phyloP scores from a whole-genome alignment of 2,888 invertebrate genomes.

The Stenchaetothrips biformis region DNA sequence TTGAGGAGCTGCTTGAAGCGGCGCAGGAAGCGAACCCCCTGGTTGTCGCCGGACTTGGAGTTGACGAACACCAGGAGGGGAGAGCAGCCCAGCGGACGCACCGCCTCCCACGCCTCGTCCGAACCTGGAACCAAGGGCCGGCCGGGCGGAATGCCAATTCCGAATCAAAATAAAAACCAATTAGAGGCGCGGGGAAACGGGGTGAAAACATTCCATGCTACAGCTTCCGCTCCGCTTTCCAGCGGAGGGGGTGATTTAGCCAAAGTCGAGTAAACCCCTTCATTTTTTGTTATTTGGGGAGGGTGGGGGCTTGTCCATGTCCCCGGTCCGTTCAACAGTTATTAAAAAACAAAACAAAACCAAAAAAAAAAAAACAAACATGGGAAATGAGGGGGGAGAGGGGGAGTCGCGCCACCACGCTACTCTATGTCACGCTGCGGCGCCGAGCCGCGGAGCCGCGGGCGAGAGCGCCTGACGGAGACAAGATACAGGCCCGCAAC shows the following conservation, averaged over 20 bases:
- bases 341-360: no score
- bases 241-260: not conserved
- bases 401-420: not conserved
- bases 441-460: not conserved
- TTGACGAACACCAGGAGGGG: conserved; percentile 96
- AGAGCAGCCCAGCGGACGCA: conserved; percentile 59
- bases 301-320: no score
- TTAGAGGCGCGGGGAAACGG: no score
- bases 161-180: no score
- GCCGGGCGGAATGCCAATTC: not conserved
- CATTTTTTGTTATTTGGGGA: no score
- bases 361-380: no score
- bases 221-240: no score
- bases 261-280: no score
- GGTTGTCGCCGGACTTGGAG: conserved; percentile 96
- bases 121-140: conserved; percentile 49
- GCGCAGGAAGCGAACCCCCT: conserved; percentile 91
- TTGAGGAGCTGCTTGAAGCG: conserved; percentile 92
- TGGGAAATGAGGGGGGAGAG: no score
- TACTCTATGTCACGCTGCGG: not conserved
- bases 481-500: not conserved
- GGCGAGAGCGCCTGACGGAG: not conserved
- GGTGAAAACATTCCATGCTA: no score
- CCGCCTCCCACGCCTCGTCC: conserved; percentile 89
- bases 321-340: no score